Evolutionary conservation across 2,113 vertebrate genomes (phyloP), one percentile per base, ranked within the genome.

Genomic region (Aegotheles bennettii): DNA sequence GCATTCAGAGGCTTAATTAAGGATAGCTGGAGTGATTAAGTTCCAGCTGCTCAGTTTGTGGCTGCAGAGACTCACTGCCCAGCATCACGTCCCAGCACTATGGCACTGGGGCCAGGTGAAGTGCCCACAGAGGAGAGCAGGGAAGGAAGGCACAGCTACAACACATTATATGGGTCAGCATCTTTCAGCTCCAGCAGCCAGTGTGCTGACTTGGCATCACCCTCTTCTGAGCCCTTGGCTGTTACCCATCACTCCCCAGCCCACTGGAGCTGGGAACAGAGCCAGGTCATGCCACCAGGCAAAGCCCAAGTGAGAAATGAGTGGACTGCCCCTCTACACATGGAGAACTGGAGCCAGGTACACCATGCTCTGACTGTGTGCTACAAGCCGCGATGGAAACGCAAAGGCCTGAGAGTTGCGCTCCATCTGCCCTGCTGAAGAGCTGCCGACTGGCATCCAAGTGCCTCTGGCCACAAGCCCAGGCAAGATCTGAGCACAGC

Each of bases 21-120:
- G 95, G 84, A 50, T 57, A 94, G 95, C 93, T 91, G 87, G 90
- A 95, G 89, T 93, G 93, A 95, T 94, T 96, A 94, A 95, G 89
- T 91, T 91, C 84, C 95, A 97, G 93, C 94, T 95, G 94, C 87
- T 95, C 36, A 1, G 78, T 53, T 38, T 70, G 93, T 20, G 87
- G 78, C 82, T 56, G 87, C 35, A 21, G 35, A 70, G 74, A 61
- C 36, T 26, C 26, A 0, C 42, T 75, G 92, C 56, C 87, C 93
- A 25, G 64, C 0, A 0, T 15, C 42, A 25, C 29, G 64, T 17
- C 86, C 63, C 2, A 6, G 64, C 54, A n/a, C 45, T 1, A 6
- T 0, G 9, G 90, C 47, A 26, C 36, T 31, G 0, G 2, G 57
- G 64, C 33, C 60, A 25, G 76, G 81, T 19, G 0, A 13, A 2